Evolutionary conservation across 1,140 invertebrate genomes (phyloP), one percentile per base, ranked within the genome.

Genomic region (Platyura marginata): DNA sequence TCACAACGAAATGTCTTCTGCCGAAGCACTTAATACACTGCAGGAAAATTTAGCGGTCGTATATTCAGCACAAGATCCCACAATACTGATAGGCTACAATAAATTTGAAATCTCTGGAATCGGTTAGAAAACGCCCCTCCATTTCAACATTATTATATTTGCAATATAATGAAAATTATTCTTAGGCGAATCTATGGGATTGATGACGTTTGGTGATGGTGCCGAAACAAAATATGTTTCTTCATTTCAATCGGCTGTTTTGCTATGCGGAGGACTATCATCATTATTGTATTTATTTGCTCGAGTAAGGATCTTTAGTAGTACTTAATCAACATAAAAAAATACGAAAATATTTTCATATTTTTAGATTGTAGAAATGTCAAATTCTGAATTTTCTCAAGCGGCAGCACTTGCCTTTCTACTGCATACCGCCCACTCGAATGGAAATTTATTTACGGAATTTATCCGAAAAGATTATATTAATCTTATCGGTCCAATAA

Each of bases 271-370:
- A 1, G 58, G 58, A 4, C 36, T 61, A 1, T 54, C 58, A 6
- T 54, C 55, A 2, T 42, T 60, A 32, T 43, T 61, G 0, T 60
- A 56, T 45, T 48, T 61, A 1, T 60, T 61, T 41, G 58, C 56
- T 1, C 51, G 53, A 42, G 57, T 59, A 25, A n/a, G n/a, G n/a
- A n/a, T n/a, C n/a, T n/a, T n/a, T n/a, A n/a, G n/a, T n/a, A n/a
- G n/a, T n/a, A n/a, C n/a, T 9, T 32, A 32, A 32, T 32, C 9
- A 9, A 9, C 29, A 32, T n/a, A 32, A 32, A 32, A n/a, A 9
- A 32, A 32, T n/a, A 32, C 29, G 35, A 37, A 6, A 15, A n/a
- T 37, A 10, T 37, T 29, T 15, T 35, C 32, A 33, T 10, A 4
- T 15, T 11, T 44, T 36, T 6, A 20, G 57, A 40, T 55, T 47